Evolutionary conservation across 2,113 vertebrate genomes (phyloP), one percentile per base, ranked within the genome.

Genomic region (Chaetops frenatus): DNA sequence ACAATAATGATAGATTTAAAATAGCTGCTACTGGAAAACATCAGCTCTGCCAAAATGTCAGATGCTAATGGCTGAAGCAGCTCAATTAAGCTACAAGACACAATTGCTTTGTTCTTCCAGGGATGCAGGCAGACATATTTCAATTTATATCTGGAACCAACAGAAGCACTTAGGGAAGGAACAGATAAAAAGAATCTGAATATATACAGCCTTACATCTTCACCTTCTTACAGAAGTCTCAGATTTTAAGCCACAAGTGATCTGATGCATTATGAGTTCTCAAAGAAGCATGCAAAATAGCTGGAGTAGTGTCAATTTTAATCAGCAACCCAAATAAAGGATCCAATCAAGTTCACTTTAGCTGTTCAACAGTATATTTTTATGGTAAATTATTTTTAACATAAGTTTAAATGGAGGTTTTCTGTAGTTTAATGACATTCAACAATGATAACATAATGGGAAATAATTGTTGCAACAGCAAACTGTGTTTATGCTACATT

Each of bases 1-100:
- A 65, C 69, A 95, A 64, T 83, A 95, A 77, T 6, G 40, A 76
- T 1, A n/a, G 61, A 70, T 50, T 84, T 27, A 88, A 88, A 88
- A 92, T 86, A 96, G 72, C 71, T 95, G 86, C 81, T 95, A 81
- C 78, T 70, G 94, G 88, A 72, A 95, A 92, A 94, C 70, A 86
- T 84, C 80, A 95, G 76, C 77, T 94, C 81, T 94, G 96, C 71
- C 86, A 92, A 67, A 87, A 89, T 58, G 18, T 89, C 92, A 92
- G 81, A 95, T 64, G 47, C 17, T 88, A 65, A 90, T 57, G 57
- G 77, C 72, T 93, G 81, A 94, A 73, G 84, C 45, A 88, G 72
- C 76, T 84, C 83, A 86, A 88, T 81, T 95, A 88, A 95, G 50
- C 54, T 57, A 57, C 50, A 82, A 70, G 56, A 83, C 4, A 21